phyloP scores from a whole-genome alignment of 2,888 invertebrate genomes.

The Ophonus ardosiacus region DNA sequence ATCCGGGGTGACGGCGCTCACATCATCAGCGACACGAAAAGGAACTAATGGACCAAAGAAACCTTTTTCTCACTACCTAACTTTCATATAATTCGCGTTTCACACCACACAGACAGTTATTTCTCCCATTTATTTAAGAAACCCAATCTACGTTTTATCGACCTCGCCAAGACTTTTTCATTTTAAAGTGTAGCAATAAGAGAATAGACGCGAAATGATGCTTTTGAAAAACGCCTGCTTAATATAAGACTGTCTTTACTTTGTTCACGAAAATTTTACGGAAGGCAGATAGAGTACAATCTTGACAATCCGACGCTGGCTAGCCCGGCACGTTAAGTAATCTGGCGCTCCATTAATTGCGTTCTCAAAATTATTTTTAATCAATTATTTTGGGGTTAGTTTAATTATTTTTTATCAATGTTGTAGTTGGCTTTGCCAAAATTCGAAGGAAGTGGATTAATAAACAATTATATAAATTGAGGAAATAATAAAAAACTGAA shows the following conservation, averaged over 20 bases:
- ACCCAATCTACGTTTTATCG: slow-evolving; percentile 69
- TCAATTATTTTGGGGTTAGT: too few species aligned
- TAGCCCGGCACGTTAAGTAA: too few species aligned
- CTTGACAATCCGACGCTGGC: too few species aligned
- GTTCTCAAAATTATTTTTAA: too few species aligned
- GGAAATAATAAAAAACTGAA: too few species aligned
- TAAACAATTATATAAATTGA: too few species aligned
- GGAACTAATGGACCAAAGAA: slow-evolving; percentile 73
- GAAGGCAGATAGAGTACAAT: too few species aligned
- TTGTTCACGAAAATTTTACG: too few species aligned
- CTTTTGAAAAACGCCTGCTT: not conserved
- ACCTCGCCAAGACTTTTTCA: slow-evolving; percentile 65
- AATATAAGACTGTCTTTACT: not conserved
- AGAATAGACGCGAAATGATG: not conserved
- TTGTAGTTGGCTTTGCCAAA: too few species aligned
- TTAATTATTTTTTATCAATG: too few species aligned
- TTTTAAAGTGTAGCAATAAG: slow-evolving; percentile 22
- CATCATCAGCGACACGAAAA: slow-evolving; percentile 69
- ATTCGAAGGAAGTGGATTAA: too few species aligned
- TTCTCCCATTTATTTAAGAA: slow-evolving; percentile 70
- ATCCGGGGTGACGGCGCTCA: slow-evolving; percentile 67
- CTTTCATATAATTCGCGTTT: slow-evolving; percentile 66
- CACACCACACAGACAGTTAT: slow-evolving; percentile 68
- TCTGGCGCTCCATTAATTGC: too few species aligned
- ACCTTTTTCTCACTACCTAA: slow-evolving; percentile 65